Evolutionary conservation across 2,888 invertebrate genomes (phyloP).

Genomic region (Torymus tubicola): DNA sequence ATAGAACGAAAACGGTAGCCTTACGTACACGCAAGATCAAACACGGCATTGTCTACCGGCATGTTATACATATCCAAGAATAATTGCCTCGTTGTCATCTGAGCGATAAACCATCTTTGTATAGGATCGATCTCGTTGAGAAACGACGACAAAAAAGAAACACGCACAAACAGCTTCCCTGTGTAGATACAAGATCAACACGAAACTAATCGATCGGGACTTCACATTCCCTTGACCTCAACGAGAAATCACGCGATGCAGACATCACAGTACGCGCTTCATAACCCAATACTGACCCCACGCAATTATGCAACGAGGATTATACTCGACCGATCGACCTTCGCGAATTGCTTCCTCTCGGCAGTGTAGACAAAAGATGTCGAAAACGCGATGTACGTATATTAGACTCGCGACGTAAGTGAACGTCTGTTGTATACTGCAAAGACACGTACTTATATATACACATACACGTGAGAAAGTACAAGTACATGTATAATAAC

Average conservation of each 20-base stretch:
- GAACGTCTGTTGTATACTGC: not conserved
- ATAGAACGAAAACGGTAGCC: too few species aligned
- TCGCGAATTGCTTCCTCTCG: slow-evolving; percentile 29
- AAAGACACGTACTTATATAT: not conserved
- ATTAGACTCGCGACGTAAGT: not conserved
- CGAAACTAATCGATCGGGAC: not conserved
- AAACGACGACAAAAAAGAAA: too few species aligned
- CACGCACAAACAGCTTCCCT: too few species aligned
- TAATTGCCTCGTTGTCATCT: not conserved
- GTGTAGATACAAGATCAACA: too few species aligned
- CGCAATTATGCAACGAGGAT: not conserved
- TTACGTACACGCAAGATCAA: not conserved
- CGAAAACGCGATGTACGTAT: not conserved
- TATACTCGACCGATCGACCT: too few species aligned
- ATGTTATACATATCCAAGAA: not conserved
- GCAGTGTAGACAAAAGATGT: not conserved
- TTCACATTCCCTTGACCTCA: slow-evolving; percentile 18
- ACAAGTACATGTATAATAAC: not conserved
- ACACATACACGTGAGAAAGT: not conserved
- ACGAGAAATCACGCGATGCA: not conserved
- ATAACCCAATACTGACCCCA: not conserved
- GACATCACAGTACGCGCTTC: slow-evolving; percentile 1
- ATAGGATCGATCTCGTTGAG: not conserved
- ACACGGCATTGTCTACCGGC: not conserved
- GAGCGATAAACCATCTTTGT: not conserved